phyloP scores from a whole-genome alignment of 2,888 invertebrate genomes.

The Ischnus inquisitorius region DNA sequence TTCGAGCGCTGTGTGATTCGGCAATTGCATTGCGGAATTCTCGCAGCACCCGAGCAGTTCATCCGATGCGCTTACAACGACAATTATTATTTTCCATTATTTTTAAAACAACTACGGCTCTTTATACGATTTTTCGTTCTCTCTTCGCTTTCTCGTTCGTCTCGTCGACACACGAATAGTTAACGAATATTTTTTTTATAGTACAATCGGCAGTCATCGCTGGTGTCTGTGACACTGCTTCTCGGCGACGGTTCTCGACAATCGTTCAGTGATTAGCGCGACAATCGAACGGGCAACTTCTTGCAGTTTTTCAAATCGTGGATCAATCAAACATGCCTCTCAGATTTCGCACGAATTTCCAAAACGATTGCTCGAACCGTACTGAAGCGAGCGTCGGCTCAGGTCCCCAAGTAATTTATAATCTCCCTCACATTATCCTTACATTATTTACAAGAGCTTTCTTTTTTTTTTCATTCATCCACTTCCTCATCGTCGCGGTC shows the following conservation, averaged over 20 bases:
- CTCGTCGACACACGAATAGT: constrained; percentile 48
- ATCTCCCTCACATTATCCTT: constrained; percentile 70
- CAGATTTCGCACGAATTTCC: not conserved
- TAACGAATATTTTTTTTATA: constrained; percentile 56
- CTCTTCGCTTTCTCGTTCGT: constrained; percentile 26
- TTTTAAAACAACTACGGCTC: constrained; percentile 23
- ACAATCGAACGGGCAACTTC: not conserved
- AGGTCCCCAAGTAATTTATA: constrained; percentile 81
- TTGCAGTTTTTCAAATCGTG: not conserved
- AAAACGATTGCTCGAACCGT: constrained; percentile 48
- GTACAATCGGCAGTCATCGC: constrained; percentile 82
- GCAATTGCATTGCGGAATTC: not conserved
- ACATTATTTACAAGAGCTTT: constrained; percentile 78
- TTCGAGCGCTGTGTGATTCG: not conserved
- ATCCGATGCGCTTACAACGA: constrained; percentile 49
- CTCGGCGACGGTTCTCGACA: constrained; percentile 71
- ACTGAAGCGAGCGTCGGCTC: constrained; percentile 76
- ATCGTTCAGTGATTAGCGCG: not conserved
- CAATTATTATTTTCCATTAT: constrained; percentile 39
- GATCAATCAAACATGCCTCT: constrained; percentile 11
- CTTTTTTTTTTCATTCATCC: constrained; percentile 12
- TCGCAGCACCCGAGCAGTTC: constrained; percentile 36
- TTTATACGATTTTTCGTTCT: constrained; percentile 6
- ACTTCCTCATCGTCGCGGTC: no score
- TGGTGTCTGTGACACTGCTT: constrained; percentile 81